Conservation (phyloP, 37 sponge, comb jelly and placozoan species). For the Bolinopsis microptera region DNA sequence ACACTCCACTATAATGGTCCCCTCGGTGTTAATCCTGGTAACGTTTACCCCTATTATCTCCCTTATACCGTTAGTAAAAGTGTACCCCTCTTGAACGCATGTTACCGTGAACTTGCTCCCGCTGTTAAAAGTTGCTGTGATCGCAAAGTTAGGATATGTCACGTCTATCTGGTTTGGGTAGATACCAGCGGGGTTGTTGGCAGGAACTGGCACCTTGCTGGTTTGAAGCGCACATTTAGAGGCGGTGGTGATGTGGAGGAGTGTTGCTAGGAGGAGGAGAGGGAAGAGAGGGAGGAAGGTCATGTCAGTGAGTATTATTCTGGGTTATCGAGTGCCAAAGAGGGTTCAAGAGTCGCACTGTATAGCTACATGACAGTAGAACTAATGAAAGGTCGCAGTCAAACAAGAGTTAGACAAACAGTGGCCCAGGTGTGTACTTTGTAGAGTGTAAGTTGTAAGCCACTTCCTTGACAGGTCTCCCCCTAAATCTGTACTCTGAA, state of each 20-base stretch:
- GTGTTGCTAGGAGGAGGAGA: not conserved
- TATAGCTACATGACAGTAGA: too few species aligned
- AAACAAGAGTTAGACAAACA: too few species aligned
- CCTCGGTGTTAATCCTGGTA: not conserved
- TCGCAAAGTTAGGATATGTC: not conserved
- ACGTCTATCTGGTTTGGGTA: not conserved
- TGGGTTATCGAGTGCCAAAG: too few species aligned
- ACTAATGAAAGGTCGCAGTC: too few species aligned
- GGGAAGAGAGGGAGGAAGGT: not conserved
- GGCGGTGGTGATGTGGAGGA: not conserved
- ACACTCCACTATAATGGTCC: not conserved
- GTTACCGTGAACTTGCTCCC: not conserved
- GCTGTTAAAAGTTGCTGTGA: not conserved
- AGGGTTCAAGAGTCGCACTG: too few species aligned
- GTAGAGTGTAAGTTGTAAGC: too few species aligned
- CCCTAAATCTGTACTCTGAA: too few species aligned
- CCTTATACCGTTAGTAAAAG: conserved; percentile 31
- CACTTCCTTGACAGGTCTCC: too few species aligned
- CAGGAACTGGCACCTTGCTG: not conserved
- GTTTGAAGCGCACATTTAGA: not conserved
- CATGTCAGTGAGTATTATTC: too few species aligned
- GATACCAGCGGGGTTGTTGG: not conserved
- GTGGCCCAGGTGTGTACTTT: too few species aligned
- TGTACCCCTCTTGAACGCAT: not conserved
- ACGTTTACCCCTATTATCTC: conserved; percentile 14